These are phyloP conservation scores for Plebejus argus DNA, from an alignment of 2,888 invertebrate genomes.

Conservation along the genomic window DNA sequence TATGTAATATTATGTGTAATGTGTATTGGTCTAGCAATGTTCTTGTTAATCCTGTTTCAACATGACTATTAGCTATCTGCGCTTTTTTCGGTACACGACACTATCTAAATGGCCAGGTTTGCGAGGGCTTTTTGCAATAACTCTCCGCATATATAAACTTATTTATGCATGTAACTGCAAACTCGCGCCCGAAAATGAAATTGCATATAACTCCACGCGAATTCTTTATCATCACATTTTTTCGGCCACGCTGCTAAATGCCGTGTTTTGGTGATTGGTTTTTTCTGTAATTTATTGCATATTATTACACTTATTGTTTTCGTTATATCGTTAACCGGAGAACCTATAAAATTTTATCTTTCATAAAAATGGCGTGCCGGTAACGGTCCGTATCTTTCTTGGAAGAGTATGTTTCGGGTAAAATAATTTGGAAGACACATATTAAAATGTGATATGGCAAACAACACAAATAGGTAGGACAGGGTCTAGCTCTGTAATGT, in stretches of 20 bases:
- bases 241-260: constrained; percentile 9
- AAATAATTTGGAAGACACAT: neutral
- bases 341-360: constrained; percentile 2
- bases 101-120: constrained; percentile 33
- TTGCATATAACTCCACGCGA: constrained; percentile 6
- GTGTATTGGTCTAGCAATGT: neutral
- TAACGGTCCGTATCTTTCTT: neutral
- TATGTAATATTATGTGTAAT: too few species aligned
- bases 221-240: constrained; percentile 5
- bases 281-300: constrained; percentile 11
- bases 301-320: constrained; percentile 21
- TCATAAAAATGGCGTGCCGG: constrained; percentile 6
- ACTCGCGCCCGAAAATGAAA: constrained; percentile 20
- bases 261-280: constrained; percentile 1
- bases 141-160: constrained; percentile 16
- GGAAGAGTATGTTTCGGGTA: neutral
- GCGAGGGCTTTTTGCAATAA: constrained; percentile 19
- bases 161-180: constrained; percentile 22
- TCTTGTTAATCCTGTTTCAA: neutral
- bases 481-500: constrained; percentile 19
- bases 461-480: constrained; percentile 15
- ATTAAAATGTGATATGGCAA: neutral
- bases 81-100: constrained; percentile 18
- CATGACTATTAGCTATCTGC: constrained; percentile 14
- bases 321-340: neutral